Evolutionary conservation across 2,797 vertebrate species (phyloP).

Genomic region (Anabacerthia variegaticeps): DNA sequence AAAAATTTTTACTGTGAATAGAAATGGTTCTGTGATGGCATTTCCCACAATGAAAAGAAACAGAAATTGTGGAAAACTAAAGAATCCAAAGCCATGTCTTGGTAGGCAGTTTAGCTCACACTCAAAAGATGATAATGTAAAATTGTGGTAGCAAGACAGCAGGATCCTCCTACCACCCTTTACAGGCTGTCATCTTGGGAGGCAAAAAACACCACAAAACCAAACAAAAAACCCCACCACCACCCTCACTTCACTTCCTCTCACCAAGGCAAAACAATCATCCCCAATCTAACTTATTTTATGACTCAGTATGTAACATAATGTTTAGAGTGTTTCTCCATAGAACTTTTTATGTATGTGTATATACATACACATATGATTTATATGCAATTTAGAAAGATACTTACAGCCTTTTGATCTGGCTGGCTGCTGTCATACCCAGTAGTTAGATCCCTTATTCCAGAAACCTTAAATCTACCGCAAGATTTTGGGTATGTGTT

Average conservation of each 20-base stretch:
- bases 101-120: not conserved
- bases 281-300: not conserved
- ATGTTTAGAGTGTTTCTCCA: not conserved
- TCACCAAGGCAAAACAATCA: not conserved
- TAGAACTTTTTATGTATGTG: not conserved
- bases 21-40: not conserved
- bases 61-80: not conserved
- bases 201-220: not conserved
- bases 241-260: not conserved
- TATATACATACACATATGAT: not conserved
- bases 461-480: conserved; percentile 84
- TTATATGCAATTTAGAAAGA: not conserved
- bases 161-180: not conserved
- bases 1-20: not conserved
- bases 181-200: not conserved
- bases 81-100: not conserved
- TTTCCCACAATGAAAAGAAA: not conserved
- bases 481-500: conserved; percentile 88
- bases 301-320: not conserved
- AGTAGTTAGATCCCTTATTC: conserved; percentile 91
- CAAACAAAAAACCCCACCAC: not conserved
- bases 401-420: conserved; percentile 87
- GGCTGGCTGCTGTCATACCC: conserved; percentile 91
- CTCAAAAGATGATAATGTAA: not conserved
- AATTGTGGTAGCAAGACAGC: not conserved